Evolutionary conservation across 2,113 vertebrate species (phyloP).

Genomic region (Piliocolobus tephrosceles): DNA sequence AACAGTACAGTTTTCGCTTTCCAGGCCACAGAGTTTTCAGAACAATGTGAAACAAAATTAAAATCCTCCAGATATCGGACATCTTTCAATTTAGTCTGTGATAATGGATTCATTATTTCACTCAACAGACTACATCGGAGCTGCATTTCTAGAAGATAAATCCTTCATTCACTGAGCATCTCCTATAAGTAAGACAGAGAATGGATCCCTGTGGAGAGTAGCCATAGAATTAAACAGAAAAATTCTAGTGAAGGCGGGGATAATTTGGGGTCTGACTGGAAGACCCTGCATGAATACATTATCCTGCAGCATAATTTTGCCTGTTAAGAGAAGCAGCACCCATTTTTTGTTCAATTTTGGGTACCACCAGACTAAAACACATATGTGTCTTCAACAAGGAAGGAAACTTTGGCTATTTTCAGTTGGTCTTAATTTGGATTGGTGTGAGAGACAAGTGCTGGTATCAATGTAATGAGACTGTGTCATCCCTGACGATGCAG

Average conservation of each 20-base stretch:
- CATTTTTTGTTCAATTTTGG: neutral
- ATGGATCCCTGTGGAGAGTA: neutral
- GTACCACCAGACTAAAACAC: neutral
- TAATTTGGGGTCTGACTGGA: neutral
- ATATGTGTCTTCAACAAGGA: neutral
- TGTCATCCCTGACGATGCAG: neutral
- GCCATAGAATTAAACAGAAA: neutral
- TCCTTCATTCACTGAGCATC: neutral
- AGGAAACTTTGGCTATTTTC: neutral
- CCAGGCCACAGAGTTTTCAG: neutral
- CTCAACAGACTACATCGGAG: neutral
- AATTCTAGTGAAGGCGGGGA: neutral
- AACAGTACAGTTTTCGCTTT: neutral
- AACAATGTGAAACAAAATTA: constrained; percentile 12
- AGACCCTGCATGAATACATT: neutral
- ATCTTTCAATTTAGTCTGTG: neutral
- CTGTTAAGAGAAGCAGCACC: neutral
- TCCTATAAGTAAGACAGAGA: neutral
- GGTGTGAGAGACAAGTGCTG: neutral
- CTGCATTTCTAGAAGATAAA: neutral
- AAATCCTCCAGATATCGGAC: neutral
- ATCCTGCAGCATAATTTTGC: neutral
- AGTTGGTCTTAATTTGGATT: neutral
- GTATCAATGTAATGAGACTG: neutral
- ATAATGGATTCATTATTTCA: neutral